Evolutionary conservation across 2,113 vertebrate genomes (phyloP), one percentile per base, ranked within the genome.

Genomic region (Ornithorhynchus anatinus): DNA sequence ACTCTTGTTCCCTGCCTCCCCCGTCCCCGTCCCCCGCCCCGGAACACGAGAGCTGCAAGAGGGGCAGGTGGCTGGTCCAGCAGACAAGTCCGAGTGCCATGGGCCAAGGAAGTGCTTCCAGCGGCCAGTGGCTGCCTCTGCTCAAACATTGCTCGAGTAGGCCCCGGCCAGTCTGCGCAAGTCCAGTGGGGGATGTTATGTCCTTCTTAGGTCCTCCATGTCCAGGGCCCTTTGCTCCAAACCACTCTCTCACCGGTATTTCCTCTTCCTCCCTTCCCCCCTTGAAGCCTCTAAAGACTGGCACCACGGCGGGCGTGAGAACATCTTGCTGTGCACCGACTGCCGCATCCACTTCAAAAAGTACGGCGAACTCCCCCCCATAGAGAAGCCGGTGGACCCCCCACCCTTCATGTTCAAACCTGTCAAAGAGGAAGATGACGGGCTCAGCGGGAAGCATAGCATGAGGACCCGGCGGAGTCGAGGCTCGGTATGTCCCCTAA

Each of bases 401-500:
- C 98, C 98, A 0, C 97, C 98, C 75, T 99, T 99, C 92, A 99
- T 99, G 98, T 99, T 99, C 91, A 99, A 99, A 89, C 98, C 98
- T 14, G 98, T 99, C 93, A 99, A 97, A 93, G 98, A 99, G 93
- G 98, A 99, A 88, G 98, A 99, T 17, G 98, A 99, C 95, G 96
- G 96, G 81, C 96, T 98, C 84, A 95, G 96, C 29, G 97, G 98
- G 88, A 99, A 99, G 87, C 98, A 99, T 96, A 99, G 97, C 95
- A 99, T 99, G 98, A 99, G 97, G 96, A 99, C 98, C 38, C 85
- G 98, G 92, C 93, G 98, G 85, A 99, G 96, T 92, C 93, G 98
- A 80, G 97, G 96, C 95, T 96, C 96, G 94, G 98, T 99, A 90
- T 64, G 83, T 60, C 10, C 19, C 14, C n/a, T n/a, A 8, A 4